Percentiles rank a stretch among this genome's conserved stretches.
Conservation (phyloP, 2,113 vertebrate genomes). For the Addax nasomaculatus region DNA sequence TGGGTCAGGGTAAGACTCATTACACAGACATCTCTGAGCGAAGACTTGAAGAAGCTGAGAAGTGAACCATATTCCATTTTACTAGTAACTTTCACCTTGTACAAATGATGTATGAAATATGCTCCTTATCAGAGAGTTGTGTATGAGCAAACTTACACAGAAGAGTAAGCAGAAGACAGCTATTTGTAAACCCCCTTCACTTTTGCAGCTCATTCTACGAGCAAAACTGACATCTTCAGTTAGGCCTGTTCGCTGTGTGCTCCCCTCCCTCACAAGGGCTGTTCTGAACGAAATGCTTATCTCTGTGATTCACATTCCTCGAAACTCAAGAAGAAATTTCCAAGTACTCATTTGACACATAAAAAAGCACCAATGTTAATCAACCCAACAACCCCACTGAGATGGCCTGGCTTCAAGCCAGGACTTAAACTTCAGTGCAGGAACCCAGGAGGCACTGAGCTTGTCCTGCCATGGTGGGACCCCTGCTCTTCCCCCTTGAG, state of each 20-base stretch:
- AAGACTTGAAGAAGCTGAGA: neutral
- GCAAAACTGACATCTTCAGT: neutral
- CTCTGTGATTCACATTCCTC: conserved; percentile 28
- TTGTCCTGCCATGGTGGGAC: neutral
- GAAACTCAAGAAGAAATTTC: neutral
- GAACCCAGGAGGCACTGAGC: neutral
- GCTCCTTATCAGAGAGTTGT: neutral
- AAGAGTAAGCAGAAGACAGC: neutral
- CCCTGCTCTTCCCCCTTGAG: neutral
- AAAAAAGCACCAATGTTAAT: neutral
- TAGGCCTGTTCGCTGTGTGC: neutral
- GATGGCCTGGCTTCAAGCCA: neutral
- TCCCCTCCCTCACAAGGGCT: neutral
- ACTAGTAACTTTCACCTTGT: neutral
- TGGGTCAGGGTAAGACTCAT: neutral
- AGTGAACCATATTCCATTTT: neutral
- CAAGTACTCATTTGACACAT: neutral
- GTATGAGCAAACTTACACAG: neutral
- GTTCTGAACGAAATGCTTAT: neutral
- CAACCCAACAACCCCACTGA: neutral
- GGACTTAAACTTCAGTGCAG: neutral
- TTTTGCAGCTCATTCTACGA: neutral
- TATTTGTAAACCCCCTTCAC: neutral
- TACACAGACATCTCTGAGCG: neutral
- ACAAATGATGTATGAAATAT: neutral